phyloP scores from a whole-genome alignment of 2,797 vertebrate species.

The Phataginus tetradactyla region DNA sequence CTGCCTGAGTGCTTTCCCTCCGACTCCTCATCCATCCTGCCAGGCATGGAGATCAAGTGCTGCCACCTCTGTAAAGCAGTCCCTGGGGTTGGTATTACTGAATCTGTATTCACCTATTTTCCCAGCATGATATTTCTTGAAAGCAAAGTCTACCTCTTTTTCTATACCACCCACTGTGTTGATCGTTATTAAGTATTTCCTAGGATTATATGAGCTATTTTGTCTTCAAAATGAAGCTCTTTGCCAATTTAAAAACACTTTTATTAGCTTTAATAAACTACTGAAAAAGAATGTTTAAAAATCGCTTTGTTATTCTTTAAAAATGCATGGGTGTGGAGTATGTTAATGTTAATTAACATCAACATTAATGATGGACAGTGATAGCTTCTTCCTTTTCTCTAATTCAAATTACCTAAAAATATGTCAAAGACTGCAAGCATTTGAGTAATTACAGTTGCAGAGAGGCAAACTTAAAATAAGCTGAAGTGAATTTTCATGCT shows the following conservation, averaged over 20 bases:
- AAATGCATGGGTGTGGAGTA: background rate
- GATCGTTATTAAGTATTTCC: conserved; percentile 45
- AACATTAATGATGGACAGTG: background rate
- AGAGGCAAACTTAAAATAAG: conserved; percentile 40
- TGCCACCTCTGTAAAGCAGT: background rate
- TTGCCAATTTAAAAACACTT: conserved; percentile 43
- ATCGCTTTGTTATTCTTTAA: background rate
- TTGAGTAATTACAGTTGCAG: background rate
- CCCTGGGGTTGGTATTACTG: background rate
- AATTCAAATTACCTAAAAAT: conserved; percentile 55
- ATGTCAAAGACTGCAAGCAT: conserved; percentile 41
- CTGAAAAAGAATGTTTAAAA: conserved; percentile 47
- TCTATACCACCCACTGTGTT: background rate
- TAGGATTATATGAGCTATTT: conserved; percentile 45
- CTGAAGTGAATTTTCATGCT: conserved; percentile 41
- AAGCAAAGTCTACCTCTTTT: background rate
- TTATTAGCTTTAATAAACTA: conserved; percentile 38
- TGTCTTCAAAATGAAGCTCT: conserved; percentile 21
- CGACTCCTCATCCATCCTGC: background rate
- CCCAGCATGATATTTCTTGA: background rate
- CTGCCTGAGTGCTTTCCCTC: background rate
- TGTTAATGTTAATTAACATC: background rate
- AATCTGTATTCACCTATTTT: background rate
- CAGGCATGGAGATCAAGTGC: background rate
- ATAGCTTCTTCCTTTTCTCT: background rate